These are phyloP conservation scores for Arnoldichthys spilopterus DNA, from an alignment of 2,797 vertebrate species.

Conservation along the genomic window DNA sequence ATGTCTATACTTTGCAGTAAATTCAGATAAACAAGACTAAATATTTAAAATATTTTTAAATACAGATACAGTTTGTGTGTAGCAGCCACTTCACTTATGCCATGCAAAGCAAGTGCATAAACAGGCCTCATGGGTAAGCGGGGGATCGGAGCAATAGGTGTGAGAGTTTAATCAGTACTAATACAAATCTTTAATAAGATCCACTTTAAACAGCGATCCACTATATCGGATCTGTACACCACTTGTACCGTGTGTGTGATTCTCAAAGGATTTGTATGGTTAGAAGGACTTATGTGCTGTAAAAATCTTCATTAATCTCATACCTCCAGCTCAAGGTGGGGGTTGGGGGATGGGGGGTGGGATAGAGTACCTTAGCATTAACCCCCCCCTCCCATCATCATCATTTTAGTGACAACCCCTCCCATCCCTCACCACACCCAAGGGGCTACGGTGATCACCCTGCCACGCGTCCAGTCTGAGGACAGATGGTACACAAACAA, in stretches of 20 bases:
- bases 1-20: too few species aligned
- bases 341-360: too few species aligned
- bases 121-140: too few species aligned
- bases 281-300: conserved; percentile 88
- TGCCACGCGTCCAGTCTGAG: conserved; percentile 68
- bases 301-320: conserved; percentile 87
- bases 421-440: background rate
- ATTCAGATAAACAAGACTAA: too few species aligned
- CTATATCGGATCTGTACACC: background rate
- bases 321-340: conserved; percentile 1
- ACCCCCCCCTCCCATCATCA: conserved; percentile 73
- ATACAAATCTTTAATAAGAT: background rate
- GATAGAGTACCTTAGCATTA: conserved; percentile 89
- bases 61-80: too few species aligned
- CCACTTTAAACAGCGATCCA: background rate
- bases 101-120: too few species aligned
- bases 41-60: too few species aligned
- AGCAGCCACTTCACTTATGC: too few species aligned
- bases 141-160: too few species aligned
- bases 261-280: conserved; percentile 47
- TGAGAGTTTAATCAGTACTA: too few species aligned
- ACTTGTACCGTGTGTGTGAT: background rate
- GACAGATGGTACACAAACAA: conserved; percentile 75
- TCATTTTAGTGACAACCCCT: conserved; percentile 56
- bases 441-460: conserved; percentile 74